phyloP scores from a whole-genome alignment of 2,113 vertebrate species.

The Heterotis niloticus region DNA sequence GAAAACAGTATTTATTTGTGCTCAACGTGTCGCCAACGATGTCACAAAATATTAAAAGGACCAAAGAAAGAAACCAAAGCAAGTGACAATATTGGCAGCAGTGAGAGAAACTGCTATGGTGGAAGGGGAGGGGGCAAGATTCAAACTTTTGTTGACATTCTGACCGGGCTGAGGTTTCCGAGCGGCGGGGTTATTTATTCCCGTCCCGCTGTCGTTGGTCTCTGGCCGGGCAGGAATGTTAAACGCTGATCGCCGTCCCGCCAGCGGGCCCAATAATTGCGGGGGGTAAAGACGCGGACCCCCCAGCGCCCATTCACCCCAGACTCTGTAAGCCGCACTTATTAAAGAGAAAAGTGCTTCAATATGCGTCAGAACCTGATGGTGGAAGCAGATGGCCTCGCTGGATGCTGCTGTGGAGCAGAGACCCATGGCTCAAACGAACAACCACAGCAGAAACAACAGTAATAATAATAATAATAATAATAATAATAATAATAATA shows the following conservation, averaged over 20 bases:
- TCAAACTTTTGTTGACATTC: no score
- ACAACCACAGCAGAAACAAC: not conserved
- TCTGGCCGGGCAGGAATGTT: conserved; percentile 34
- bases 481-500: not conserved
- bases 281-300: conserved; percentile 80
- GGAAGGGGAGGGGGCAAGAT: no score
- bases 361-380: conserved; percentile 78
- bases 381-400: conserved; percentile 49
- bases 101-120: no score
- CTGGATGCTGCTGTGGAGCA: not conserved
- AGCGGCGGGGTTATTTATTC: no score
- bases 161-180: no score
- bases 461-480: not conserved
- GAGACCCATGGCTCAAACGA: not conserved
- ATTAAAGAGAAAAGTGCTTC: conserved; percentile 99
- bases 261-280: conserved; percentile 57
- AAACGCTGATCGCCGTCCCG: conserved; percentile 37
- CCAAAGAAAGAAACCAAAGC: no score
- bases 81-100: no score
- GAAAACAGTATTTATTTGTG: no score
- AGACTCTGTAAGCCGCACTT: conserved; percentile 89
- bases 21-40: no score
- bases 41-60: no score
- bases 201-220: not conserved
- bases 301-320: conserved; percentile 93